Evolutionary conservation across 2,113 vertebrate genomes (phyloP), one percentile per base, ranked within the genome.

Genomic region (Myotis davidii): DNA sequence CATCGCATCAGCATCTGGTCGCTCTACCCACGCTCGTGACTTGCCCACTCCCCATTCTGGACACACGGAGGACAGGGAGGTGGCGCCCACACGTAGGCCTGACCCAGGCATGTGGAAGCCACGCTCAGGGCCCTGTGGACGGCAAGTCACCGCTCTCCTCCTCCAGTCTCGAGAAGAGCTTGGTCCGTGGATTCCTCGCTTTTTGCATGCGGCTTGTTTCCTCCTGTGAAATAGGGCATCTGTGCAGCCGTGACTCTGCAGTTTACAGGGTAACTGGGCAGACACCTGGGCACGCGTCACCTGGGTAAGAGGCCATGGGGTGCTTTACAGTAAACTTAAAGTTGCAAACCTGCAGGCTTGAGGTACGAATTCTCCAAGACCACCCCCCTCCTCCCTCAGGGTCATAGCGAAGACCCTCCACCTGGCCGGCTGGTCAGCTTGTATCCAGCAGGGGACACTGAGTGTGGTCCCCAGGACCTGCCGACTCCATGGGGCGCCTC

Each of bases 1-100:
- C 99, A 99, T 92, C 99, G 99, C 94, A 99, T 99, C 97, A 99
- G 99, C 79, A 29, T 99, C 95, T 99, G 99, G 99, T 99, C 99
- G 0, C 98, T 99, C 95, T 99, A 99, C 96, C 98, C 98, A 0
- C 50, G 98, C 69, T 96, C 92, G 0, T 99, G 98, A 97, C 56
- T 23, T 32, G 5, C 27, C 79, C 0, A 10, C 27, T 70, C 25
- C 61, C 20, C 32, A 2, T 39, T 50, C 4, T 2, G 21, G 7
- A 54, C 20, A 14, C 5, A 3, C 2, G 2, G 16, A 78, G 48
- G 14, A 17, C 27, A 8, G 52, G 17, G 73, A 61, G 16, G 3
- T 20, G 59, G 37, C 17, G 1, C 59, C n/a, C 13, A 8, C 21
- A 18, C 65, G 45, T 27, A 4, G 4, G 77, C 54, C n/a, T 54